These are phyloP conservation scores for Clavelina lepadiformis DNA, from an alignment of 23 tunicate species.

Conservation along the genomic window DNA sequence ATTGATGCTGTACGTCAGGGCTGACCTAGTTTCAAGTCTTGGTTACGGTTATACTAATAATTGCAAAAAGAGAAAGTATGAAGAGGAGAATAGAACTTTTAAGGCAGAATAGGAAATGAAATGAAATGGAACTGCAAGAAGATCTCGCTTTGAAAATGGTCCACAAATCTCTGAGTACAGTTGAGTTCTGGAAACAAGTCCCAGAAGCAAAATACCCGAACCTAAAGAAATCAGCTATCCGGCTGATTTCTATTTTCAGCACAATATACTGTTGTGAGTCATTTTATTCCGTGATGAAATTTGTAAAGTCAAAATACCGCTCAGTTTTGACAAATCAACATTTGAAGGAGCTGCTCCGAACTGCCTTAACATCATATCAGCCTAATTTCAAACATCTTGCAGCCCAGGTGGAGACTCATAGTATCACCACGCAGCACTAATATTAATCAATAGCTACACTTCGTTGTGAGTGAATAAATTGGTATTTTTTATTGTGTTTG, in stretches of 20 bases:
- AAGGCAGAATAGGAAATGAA: too few relatives aligned
- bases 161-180: slow-evolving; percentile 30
- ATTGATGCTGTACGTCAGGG: too few relatives aligned
- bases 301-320: slow-evolving; percentile 38
- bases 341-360: slow-evolving; percentile 41
- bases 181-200: slow-evolving; percentile 50
- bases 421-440: slow-evolving; percentile 20
- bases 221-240: slow-evolving; percentile 28
- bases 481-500: slow-evolving; percentile 12
- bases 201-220: slow-evolving; percentile 44
- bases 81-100: too few relatives aligned
- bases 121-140: slow-evolving; percentile 44
- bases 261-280: slow-evolving; percentile 58
- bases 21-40: too few relatives aligned
- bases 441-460: slow-evolving; percentile 4
- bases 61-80: too few relatives aligned
- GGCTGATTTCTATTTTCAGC: slow-evolving; percentile 31
- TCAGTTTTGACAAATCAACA: slow-evolving; percentile 30
- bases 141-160: slow-evolving; percentile 36
- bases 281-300: slow-evolving; percentile 44
- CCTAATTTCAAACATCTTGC: slow-evolving; percentile 39
- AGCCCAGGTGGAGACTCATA: slow-evolving; percentile 39
- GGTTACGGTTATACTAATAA: too few relatives aligned
- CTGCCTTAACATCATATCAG: slow-evolving; percentile 35
- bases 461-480: slow-evolving; percentile 18